These are phyloP conservation scores for Triops cancriformis DNA, from an alignment of 1,140 invertebrate genomes.

Conservation along the genomic window DNA sequence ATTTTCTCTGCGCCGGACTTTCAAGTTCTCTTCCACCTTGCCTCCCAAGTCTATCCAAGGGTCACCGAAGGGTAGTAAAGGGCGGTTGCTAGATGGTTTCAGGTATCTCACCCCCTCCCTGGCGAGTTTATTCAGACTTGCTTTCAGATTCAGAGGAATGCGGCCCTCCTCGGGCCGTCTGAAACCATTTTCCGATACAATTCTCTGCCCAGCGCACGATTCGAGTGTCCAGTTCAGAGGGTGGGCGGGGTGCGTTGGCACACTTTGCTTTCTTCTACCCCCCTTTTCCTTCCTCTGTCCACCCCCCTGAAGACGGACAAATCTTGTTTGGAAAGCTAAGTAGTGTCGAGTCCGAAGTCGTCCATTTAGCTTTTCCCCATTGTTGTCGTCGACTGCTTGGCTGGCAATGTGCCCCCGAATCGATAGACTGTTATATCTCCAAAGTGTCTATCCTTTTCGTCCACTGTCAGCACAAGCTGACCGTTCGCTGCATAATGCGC, in stretches of 20 bases:
- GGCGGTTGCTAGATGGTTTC: background rate
- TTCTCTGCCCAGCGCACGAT: too few species aligned
- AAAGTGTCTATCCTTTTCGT: background rate
- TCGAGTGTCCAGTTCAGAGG: too few species aligned
- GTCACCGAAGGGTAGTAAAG: background rate
- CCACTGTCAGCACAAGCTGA: constrained; percentile 1
- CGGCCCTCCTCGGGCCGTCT: background rate
- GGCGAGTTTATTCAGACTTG: background rate
- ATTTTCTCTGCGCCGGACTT: constrained; percentile 6
- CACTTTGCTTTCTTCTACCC: background rate
- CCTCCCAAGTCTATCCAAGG: background rate
- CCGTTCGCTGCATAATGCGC: background rate
- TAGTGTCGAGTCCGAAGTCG: background rate
- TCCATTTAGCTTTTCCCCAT: background rate
- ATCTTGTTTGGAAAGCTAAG: constrained; percentile 10
- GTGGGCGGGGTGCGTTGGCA: background rate
- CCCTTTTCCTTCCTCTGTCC: too few species aligned
- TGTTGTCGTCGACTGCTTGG: background rate
- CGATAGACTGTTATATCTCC: background rate
- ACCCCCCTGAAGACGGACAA: background rate
- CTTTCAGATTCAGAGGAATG: too few species aligned
- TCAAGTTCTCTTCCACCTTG: background rate
- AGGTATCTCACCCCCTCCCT: background rate
- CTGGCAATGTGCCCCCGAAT: background rate
- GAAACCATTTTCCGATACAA: too few species aligned